These are phyloP conservation scores for Nymphicus hollandicus DNA, from an alignment of 2,113 vertebrate genomes.

Conservation along the genomic window DNA sequence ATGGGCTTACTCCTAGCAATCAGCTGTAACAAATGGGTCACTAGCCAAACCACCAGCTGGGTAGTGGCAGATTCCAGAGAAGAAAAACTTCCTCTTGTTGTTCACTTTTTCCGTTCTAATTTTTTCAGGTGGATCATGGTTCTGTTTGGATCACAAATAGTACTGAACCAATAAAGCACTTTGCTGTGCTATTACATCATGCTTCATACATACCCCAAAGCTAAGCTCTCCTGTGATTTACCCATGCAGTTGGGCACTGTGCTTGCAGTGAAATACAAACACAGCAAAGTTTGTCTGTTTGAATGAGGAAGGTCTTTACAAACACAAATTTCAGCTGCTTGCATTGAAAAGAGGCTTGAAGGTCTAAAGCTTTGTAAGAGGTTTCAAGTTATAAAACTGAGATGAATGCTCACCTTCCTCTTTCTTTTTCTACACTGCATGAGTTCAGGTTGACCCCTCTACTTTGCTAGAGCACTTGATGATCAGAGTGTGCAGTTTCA, in stretches of 20 bases:
- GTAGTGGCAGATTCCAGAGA: neutral
- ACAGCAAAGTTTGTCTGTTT: neutral
- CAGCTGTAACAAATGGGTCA: neutral
- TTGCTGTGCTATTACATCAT: neutral
- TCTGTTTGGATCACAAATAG: neutral
- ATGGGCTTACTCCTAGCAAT: neutral
- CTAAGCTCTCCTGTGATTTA: neutral
- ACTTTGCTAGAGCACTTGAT: neutral
- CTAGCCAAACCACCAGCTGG: neutral
- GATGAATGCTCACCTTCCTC: neutral
- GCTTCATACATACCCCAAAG: neutral
- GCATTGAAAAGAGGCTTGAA: neutral
- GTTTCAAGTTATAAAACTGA: neutral
- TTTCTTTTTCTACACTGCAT: neutral
- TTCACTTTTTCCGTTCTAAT: neutral
- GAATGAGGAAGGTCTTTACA: neutral
- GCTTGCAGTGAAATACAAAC: neutral
- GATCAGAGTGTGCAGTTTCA: neutral
- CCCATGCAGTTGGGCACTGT: accelerated
- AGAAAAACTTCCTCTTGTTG: neutral
- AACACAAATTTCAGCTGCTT: neutral
- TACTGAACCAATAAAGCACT: neutral
- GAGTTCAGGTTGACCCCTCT: neutral
- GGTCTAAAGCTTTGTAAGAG: neutral
- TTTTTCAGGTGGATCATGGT: neutral